Evolutionary conservation across 2,113 vertebrate species (phyloP), one percentile per base, ranked within the genome.

Genomic region (Nothocercus julius): DNA sequence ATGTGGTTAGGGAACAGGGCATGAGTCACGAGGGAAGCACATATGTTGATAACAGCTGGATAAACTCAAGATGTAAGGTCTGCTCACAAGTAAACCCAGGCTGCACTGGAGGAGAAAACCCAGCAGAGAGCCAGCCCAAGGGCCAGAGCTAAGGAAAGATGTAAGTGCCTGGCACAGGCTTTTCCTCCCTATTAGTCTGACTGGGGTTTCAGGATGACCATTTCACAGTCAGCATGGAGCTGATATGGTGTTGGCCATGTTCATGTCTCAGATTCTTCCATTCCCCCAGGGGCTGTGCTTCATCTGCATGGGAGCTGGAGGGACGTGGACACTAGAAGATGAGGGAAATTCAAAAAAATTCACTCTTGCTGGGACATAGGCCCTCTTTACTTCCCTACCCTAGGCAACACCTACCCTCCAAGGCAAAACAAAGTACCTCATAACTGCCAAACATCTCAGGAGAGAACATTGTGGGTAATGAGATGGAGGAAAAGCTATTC

Each of bases 11-110:
- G 82, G 87, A 94, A 32, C 34, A 18, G 64, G 66, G 66, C 30
- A 0, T 96, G 95, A 96, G 47, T 97, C 96, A 97, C 49, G 24
- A 8, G 63, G 81, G 83, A 75, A 61, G 87, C 45, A 77, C 87
- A 84, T 53, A 78, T 86, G 85, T 40, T 92, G 94, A 95, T 88
- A 93, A 86, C 87, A 96, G 87, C 93, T 88, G 92, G 92, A 92
- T 83, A 90, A 95, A 84, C 42, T 27, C 38, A 1, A 9, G 2
- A 92, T 80, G 8, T 6, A 34, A 25, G 56, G 82, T 94, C 95
- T 95, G 68, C 79, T 81, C 16, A 30, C 82, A 64, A 91, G 54
- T 80, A 56, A 62, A 45, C 44, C 72, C 18, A 2, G 91, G 83
- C 74, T 74, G 62, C 34, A 16, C 42, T 74, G 73, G 66, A n/a